Percentiles rank a stretch among this genome's conserved stretches.
These are phyloP conservation scores for Osmoderma eremita DNA, from an alignment of 2,888 invertebrate genomes.

Conservation along the genomic window DNA sequence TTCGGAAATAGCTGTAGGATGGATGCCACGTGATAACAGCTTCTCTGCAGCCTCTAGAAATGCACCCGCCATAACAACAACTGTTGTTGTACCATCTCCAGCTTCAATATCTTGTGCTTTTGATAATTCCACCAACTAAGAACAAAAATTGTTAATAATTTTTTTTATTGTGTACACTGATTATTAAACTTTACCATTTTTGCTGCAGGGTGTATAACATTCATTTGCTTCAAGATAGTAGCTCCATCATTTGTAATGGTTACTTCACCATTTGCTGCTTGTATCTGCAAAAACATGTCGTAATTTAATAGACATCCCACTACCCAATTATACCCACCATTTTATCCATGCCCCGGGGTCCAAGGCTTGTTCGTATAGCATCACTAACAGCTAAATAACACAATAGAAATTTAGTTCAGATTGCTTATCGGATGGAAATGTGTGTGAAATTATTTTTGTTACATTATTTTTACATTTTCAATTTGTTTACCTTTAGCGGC, in stretches of 20 bases:
- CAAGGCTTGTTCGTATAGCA: slow-evolving; percentile 98
- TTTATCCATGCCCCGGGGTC: slow-evolving; percentile 99
- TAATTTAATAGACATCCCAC: slow-evolving; percentile 18
- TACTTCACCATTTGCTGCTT: slow-evolving; percentile 96
- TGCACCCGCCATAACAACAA: slow-evolving; percentile 97
- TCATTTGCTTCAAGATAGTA: slow-evolving; percentile 98
- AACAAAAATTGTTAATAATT: slow-evolving; percentile 7
- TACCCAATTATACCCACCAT: slow-evolving; percentile 76
- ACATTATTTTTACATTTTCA: neutral
- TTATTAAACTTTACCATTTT: slow-evolving; percentile 83
- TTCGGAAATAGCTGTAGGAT: slow-evolving; percentile 97
- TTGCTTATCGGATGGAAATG: neutral
- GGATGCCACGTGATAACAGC: slow-evolving; percentile 91
- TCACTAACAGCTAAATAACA: slow-evolving; percentile 88
- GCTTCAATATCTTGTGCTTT: slow-evolving; percentile 99
- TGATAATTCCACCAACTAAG: slow-evolving; percentile 94
- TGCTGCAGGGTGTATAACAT: slow-evolving; percentile 97
- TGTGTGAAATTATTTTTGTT: neutral
- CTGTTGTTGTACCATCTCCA: slow-evolving; percentile 99
- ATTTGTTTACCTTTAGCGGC: slow-evolving; percentile 90
- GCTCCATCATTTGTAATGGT: slow-evolving; percentile 99
- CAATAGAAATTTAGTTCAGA: neutral
- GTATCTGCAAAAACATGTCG: slow-evolving; percentile 75
- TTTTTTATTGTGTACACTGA: too few relatives aligned
- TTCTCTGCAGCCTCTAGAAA: slow-evolving; percentile 94